phyloP scores from a whole-genome alignment of 2,113 vertebrate genomes.

The Carassius gibelio region DNA sequence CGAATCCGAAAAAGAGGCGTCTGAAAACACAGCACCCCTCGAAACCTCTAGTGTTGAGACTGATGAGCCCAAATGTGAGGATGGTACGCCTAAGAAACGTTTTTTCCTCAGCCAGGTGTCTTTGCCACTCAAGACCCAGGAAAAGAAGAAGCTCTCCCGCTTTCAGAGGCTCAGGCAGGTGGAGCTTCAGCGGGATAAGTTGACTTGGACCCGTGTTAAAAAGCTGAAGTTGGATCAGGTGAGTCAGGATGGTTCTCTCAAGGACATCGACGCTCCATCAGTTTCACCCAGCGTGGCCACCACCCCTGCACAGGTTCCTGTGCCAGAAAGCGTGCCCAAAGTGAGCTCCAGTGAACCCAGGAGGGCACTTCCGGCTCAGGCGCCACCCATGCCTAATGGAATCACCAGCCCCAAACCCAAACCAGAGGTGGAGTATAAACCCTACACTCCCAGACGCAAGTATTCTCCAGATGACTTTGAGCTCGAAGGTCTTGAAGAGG shows the following conservation, averaged over 20 bases:
- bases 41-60: conserved; percentile 60
- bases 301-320: conserved; percentile 43
- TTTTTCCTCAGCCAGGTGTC: conserved; percentile 92
- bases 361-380: conserved; percentile 68
- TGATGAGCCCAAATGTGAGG: conserved; percentile 55
- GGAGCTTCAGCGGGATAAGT: conserved; percentile 78
- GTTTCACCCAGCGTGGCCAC: conserved; percentile 36
- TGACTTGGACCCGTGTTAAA: conserved; percentile 97
- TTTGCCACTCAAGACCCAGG: conserved; percentile 85
- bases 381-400: conserved; percentile 79
- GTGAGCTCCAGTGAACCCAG: conserved; percentile 52
- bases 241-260: conserved; percentile 63
- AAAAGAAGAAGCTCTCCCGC: conserved; percentile 81
- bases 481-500: conserved; percentile 72
- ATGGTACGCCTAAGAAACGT: conserved; percentile 81
- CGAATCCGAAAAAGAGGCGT: neutral
- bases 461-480: conserved; percentile 79
- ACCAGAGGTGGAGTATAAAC: conserved; percentile 73
- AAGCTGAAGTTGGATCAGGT: conserved; percentile 78
- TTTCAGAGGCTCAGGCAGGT: conserved; percentile 78
- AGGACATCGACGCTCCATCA: conserved; percentile 31
- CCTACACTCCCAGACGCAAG: conserved; percentile 77
- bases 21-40: conserved; percentile 55
- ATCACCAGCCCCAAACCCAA: conserved; percentile 68
- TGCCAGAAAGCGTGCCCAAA: conserved; percentile 12